Evolutionary conservation across 2,113 vertebrate species (phyloP).

Genomic region (Cettia cetti): DNA sequence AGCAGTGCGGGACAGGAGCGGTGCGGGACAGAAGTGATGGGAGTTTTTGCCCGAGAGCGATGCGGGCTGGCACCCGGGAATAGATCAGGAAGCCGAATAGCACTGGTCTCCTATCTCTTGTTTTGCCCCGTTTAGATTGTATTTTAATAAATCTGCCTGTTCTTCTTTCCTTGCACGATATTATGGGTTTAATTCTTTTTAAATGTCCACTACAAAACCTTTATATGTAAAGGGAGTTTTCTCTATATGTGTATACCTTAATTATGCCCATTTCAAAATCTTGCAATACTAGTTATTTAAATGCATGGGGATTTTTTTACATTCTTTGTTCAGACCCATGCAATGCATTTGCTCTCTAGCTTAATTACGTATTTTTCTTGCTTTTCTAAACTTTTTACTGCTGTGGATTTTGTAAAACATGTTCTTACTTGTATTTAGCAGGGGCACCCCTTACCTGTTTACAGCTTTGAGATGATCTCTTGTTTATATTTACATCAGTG

Average conservation of each 20-base stretch:
- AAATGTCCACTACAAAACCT: neutral
- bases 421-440: neutral
- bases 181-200: neutral
- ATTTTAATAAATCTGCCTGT: neutral
- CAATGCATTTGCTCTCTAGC: neutral
- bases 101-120: neutral
- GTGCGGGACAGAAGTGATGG: neutral
- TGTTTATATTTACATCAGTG: neutral
- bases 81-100: neutral
- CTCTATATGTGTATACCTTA: neutral
- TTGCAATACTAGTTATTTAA: neutral
- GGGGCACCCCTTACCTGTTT: slow-evolving; percentile 57
- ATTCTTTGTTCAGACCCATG: neutral
- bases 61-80: neutral
- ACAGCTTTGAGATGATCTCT: neutral
- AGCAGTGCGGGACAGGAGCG: neutral
- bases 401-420: neutral
- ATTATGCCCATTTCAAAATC: neutral
- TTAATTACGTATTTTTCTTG: neutral
- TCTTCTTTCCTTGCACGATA: neutral
- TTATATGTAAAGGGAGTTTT: neutral
- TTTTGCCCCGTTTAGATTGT: neutral
- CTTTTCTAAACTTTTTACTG: neutral
- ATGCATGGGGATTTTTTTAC: neutral
- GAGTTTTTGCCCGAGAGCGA: neutral